Evolutionary conservation across 2,797 vertebrate species (phyloP).

Genomic region (Clarias pachynema): DNA sequence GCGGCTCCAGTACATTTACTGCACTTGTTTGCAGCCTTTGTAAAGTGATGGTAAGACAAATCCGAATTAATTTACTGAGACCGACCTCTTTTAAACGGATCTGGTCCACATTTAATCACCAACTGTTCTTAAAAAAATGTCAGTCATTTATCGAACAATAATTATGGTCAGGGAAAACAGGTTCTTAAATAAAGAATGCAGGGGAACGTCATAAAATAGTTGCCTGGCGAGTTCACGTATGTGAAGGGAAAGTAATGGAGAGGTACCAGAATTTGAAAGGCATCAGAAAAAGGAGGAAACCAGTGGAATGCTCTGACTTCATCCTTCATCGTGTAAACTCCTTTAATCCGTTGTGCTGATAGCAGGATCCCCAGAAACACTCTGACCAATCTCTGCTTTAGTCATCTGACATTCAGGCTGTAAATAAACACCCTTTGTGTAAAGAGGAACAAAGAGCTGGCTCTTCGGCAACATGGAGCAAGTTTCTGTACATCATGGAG

Average conservation of each 20-base stretch:
- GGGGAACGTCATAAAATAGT: background rate
- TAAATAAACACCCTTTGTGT: slow-evolving; percentile 24
- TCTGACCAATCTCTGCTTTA: slow-evolving; percentile 9
- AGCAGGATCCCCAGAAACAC: slow-evolving; percentile 29
- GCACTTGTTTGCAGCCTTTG: slow-evolving; percentile 53
- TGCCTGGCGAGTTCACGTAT: background rate
- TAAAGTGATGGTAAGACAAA: slow-evolving; percentile 63
- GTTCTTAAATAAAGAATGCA: background rate
- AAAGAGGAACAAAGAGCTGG: slow-evolving; percentile 33
- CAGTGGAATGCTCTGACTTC: slow-evolving; percentile 74
- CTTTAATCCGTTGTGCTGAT: slow-evolving; percentile 62
- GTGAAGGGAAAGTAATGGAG: background rate
- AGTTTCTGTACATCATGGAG: background rate
- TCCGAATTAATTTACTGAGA: background rate
- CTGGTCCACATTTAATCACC: background rate
- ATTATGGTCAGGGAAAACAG: background rate
- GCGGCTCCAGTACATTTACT: slow-evolving; percentile 57
- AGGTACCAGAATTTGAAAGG: slow-evolving; percentile 45
- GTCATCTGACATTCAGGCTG: slow-evolving; percentile 61
- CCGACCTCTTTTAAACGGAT: slow-evolving; percentile 18
- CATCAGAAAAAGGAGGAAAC: slow-evolving; percentile 63
- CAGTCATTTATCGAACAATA: background rate
- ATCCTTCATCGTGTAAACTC: slow-evolving; percentile 67
- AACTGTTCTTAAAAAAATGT: background rate
- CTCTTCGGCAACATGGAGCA: background rate